A percentile compares a stretch with the other conserved stretches of the same genome.
phyloP scores from a whole-genome alignment of 1,140 invertebrate genomes.

The Polyergus mexicanus region DNA sequence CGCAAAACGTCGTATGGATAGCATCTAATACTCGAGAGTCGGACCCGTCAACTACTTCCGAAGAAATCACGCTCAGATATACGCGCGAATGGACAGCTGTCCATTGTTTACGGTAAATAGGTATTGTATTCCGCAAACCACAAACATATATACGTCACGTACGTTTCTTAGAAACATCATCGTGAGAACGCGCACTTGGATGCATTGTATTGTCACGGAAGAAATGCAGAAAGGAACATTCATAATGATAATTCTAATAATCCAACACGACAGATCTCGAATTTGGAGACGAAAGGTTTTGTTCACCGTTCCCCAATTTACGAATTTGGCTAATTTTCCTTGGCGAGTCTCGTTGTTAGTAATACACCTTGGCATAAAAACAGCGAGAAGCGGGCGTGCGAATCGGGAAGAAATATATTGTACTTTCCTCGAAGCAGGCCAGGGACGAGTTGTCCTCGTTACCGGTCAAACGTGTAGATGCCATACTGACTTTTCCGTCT shows the following conservation, averaged over 20 bases:
- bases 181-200: background rate
- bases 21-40: slow-evolving; percentile 20
- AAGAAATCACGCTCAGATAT: slow-evolving; percentile 55
- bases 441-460: slow-evolving; percentile 27
- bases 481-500: background rate
- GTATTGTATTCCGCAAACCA: background rate
- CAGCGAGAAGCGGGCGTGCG: background rate
- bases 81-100: slow-evolving; percentile 19
- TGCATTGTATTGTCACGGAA: background rate
- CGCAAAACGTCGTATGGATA: background rate
- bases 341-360: background rate
- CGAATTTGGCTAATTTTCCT: background rate
- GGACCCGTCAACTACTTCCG: background rate
- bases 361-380: slow-evolving; percentile 11
- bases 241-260: background rate
- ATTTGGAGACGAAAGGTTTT: background rate
- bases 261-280: background rate
- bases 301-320: background rate
- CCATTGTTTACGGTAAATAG: slow-evolving; percentile 38
- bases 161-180: background rate
- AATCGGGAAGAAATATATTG: slow-evolving; percentile 7
- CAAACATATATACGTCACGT: background rate
- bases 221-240: background rate
- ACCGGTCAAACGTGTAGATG: background rate
- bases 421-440: slow-evolving; percentile 29